Evolutionary conservation across 2,797 vertebrate genomes (phyloP).

Genomic region (Tragopan temminckii): DNA sequence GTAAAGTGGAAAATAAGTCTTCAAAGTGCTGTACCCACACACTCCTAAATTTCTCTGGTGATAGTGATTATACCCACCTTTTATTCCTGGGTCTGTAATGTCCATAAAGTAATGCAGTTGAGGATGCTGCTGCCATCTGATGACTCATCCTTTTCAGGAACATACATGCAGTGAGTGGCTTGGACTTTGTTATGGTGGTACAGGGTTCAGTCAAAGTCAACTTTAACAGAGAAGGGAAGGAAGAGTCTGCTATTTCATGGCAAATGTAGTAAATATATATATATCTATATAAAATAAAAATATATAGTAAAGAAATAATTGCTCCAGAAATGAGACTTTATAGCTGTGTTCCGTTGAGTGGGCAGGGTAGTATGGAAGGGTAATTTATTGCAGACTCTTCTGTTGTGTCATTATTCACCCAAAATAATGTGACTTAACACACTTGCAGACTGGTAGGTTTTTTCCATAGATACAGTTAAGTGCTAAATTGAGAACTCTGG

Average conservation of each 20-base stretch:
- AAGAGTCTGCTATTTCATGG: background rate
- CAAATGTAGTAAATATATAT: background rate
- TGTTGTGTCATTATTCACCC: conserved; percentile 44
- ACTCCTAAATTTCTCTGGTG: background rate
- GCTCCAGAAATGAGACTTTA: conserved; percentile 22
- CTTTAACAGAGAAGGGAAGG: background rate
- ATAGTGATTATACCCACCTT: background rate
- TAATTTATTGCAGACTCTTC: conserved; percentile 45
- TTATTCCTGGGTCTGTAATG: background rate
- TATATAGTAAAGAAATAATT: conserved; percentile 32
- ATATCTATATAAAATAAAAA: background rate
- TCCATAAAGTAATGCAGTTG: background rate
- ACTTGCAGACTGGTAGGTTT: conserved; percentile 41
- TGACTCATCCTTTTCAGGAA: background rate
- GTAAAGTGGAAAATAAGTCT: background rate
- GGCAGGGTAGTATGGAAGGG: conserved; percentile 24
- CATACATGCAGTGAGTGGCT: background rate
- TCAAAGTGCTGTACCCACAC: background rate
- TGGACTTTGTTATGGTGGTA: background rate
- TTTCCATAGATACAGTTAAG: background rate
- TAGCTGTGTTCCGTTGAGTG: conserved; percentile 36
- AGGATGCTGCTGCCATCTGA: background rate
- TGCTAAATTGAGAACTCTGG: conserved; percentile 15
- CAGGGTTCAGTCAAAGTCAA: background rate
- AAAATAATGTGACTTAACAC: conserved; percentile 59